Evolutionary conservation across 2,797 vertebrate genomes (phyloP).

Genomic region (Megalops cyprinoides): DNA sequence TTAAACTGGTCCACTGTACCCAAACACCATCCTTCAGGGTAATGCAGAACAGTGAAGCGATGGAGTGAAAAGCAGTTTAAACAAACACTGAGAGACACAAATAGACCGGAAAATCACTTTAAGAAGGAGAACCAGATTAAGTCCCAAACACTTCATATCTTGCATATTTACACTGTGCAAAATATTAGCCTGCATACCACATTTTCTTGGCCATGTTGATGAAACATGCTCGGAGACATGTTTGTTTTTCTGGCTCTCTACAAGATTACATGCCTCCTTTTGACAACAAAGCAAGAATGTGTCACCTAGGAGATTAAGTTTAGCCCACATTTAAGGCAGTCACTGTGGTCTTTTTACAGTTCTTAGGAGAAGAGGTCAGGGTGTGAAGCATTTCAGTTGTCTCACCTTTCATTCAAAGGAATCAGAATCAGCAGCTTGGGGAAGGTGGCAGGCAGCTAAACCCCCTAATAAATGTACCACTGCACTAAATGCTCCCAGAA

Average conservation of each 20-base stretch:
- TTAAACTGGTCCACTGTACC: neutral
- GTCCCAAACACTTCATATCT: neutral
- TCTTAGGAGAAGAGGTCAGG: too few species aligned
- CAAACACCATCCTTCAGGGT: neutral
- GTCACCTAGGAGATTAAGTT: constrained; percentile 14
- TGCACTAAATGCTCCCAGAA: neutral
- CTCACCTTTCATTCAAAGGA: too few species aligned
- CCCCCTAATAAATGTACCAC: neutral
- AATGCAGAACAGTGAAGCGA: neutral
- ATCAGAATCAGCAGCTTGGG: too few species aligned
- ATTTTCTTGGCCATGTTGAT: neutral
- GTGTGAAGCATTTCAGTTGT: neutral
- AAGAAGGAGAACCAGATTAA: neutral
- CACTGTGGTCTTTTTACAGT: too few species aligned
- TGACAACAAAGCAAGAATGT: neutral
- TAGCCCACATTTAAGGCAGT: too few species aligned
- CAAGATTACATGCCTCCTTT: neutral
- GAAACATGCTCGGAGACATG: neutral
- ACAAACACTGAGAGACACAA: neutral
- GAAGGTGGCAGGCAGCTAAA: too few species aligned
- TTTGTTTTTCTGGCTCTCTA: neutral
- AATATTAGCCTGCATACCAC: neutral
- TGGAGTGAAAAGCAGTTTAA: neutral
- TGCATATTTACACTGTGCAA: neutral
- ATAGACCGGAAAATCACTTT: neutral